A percentile compares a stretch with the other conserved stretches of the same genome.
Conservation (phyloP, 2,797 vertebrate species). For the Peromyscus nudipes region DNA sequence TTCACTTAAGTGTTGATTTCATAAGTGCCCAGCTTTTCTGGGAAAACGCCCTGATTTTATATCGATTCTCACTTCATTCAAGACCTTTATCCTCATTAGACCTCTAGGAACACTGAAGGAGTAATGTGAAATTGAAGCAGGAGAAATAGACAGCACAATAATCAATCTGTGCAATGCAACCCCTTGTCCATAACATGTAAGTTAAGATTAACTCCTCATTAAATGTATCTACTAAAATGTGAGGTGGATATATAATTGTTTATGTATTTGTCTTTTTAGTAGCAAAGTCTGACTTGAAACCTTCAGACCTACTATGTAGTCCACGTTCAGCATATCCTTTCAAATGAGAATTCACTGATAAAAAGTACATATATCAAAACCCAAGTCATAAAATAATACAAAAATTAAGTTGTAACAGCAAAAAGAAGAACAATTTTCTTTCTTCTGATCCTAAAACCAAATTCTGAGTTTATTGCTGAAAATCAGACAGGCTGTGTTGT, state of each 20-base stretch:
- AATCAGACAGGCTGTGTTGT: neutral
- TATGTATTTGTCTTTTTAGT: neutral
- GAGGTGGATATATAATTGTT: neutral
- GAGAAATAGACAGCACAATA: fast-evolving
- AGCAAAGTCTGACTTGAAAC: neutral
- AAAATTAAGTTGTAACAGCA: neutral
- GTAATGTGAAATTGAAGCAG: neutral
- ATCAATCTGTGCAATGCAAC: fast-evolving
- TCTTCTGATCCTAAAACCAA: neutral
- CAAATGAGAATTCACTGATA: neutral
- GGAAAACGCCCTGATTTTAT: neutral
- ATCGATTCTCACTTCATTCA: neutral
- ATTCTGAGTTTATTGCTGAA: neutral
- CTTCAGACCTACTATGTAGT: neutral
- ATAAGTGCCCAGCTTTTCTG: neutral
- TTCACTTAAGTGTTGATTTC: neutral
- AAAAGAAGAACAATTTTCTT: neutral
- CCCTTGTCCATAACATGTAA: neutral
- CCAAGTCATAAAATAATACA: neutral
- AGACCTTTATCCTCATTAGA: neutral
- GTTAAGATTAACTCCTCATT: neutral
- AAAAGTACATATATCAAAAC: neutral
- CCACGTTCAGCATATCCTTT: neutral
- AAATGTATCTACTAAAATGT: neutral
- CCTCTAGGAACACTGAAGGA: neutral